Evolutionary conservation across 2,888 invertebrate genomes (phyloP).

Genomic region (Oxystoma pomonae): DNA sequence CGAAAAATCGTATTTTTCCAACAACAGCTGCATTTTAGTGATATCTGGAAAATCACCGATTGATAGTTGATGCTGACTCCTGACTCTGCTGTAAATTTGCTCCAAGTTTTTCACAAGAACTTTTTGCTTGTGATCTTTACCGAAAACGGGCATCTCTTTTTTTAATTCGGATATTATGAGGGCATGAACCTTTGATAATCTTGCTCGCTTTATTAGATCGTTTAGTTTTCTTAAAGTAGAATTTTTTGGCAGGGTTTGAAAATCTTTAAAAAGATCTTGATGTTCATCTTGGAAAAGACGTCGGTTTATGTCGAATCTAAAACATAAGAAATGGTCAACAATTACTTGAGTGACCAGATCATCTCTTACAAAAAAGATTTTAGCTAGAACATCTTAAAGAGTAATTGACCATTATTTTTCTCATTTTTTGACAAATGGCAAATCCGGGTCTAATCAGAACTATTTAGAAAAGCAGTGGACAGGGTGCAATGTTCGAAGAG

Average conservation of each 20-base stretch:
- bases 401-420: too few relatives aligned
- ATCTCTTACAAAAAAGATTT: too few relatives aligned
- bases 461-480: too few relatives aligned
- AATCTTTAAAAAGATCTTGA: conserved; percentile 89
- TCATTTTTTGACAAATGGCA: too few relatives aligned
- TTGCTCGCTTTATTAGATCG: conserved; percentile 94
- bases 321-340: conserved; percentile 1
- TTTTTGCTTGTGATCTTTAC: conserved; percentile 74
- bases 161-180: conserved; percentile 91
- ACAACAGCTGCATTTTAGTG: conserved; percentile 85
- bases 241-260: conserved; percentile 92
- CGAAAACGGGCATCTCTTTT: conserved; percentile 95
- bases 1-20: conserved; percentile 85
- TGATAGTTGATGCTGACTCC: conserved; percentile 89
- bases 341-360: too few relatives aligned
- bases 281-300: conserved; percentile 92
- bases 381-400: too few relatives aligned
- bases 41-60: conserved; percentile 97
- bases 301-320: conserved; percentile 79
- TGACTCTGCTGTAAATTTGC: conserved; percentile 80
- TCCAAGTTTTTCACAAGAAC: conserved; percentile 91
- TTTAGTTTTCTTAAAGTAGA: conserved; percentile 95
- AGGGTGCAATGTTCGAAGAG: too few relatives aligned
- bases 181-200: conserved; percentile 96
- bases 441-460: too few relatives aligned